Percentiles rank a stretch among this genome's conserved stretches.
Evolutionary conservation across 2,888 invertebrate genomes (phyloP).

Genomic region (Electrophaes corylata): DNA sequence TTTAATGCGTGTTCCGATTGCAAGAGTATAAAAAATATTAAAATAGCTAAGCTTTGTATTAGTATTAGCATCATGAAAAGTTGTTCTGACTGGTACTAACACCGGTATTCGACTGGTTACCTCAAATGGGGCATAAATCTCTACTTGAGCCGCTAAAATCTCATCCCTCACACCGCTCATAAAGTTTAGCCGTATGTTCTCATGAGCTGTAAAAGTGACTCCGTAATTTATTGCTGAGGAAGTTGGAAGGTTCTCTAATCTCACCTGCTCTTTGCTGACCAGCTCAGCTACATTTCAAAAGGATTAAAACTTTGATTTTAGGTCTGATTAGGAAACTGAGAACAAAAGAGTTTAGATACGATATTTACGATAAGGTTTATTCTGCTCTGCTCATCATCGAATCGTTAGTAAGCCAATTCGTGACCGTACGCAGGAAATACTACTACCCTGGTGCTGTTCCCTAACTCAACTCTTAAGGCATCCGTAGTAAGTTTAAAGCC

Average conservation of each 20-base stretch:
- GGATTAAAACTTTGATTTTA: constrained; percentile 6
- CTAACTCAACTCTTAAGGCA: too few species aligned
- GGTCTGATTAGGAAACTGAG: neutral
- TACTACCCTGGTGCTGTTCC: too few species aligned
- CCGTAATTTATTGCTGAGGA: constrained; percentile 78
- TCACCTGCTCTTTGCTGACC: constrained; percentile 50
- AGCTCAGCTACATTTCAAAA: constrained; percentile 14
- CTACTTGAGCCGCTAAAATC: constrained; percentile 22
- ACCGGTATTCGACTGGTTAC: neutral
- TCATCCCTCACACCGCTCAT: constrained; percentile 26
- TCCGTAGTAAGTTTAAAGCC: too few species aligned
- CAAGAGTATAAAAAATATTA: too few species aligned
- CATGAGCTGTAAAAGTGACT: constrained; percentile 80
- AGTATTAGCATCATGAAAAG: too few species aligned
- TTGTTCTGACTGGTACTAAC: neutral
- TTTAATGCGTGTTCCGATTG: too few species aligned
- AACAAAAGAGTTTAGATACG: neutral
- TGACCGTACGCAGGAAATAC: too few species aligned
- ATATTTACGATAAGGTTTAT: neutral
- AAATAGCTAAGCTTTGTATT: too few species aligned
- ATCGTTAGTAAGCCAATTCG: neutral
- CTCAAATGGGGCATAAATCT: neutral
- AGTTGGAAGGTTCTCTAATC: constrained; percentile 71
- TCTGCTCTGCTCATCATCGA: too few species aligned
- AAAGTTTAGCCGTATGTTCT: constrained; percentile 75